Evolutionary conservation across 2,113 vertebrate species (phyloP), one percentile per base, ranked within the genome.

Genomic region (Scolopax mira): DNA sequence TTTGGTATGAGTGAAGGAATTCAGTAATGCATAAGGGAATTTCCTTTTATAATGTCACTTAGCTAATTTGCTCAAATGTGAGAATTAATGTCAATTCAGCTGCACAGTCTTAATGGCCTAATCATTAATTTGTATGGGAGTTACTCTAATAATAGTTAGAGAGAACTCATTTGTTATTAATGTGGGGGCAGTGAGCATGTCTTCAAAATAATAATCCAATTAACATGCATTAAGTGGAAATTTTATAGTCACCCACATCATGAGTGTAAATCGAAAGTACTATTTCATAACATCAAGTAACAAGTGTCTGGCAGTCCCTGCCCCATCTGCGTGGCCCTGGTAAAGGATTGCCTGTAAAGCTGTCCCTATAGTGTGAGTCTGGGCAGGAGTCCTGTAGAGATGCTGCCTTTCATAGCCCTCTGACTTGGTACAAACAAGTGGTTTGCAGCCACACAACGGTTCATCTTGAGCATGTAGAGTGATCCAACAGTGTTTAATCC

Each of bases 121-220:
- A 93, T 88, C 69, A 81, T 88, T 90, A 93, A 90, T 92, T 94
- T 90, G 79, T 85, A 71, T 78, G 72, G 69, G 65, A 96, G 88
- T 84, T 93, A 94, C 61, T 96, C 52, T 92, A 93, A 96, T 93
- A 92, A 88, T 88, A 74, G 91, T 96, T 92, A 84, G 82, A 91
- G 64, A 72, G 67, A 86, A 57, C 39, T 89, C 65, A 77, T 91
- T 94, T 93, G 75, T 94, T 94, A 88, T 86, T 93, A 93, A 93
- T 84, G 25, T 78, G 64, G 49, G 88, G 57, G 52, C n/a, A 77
- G 61, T 21, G 52, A 96, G 48, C 75, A 83, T 71, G 86, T 92
- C 88, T 93, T 83, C 73, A 94, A 95, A 97, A 88, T 93, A 97
- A 93, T 96, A 97, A 95, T 94, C 80, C 80, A 95, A 95, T 95